A percentile compares a stretch with the other conserved stretches of the same genome.
phyloP scores from a whole-genome alignment of 2,797 vertebrate species.

The Mormyrus hasselquistii region DNA sequence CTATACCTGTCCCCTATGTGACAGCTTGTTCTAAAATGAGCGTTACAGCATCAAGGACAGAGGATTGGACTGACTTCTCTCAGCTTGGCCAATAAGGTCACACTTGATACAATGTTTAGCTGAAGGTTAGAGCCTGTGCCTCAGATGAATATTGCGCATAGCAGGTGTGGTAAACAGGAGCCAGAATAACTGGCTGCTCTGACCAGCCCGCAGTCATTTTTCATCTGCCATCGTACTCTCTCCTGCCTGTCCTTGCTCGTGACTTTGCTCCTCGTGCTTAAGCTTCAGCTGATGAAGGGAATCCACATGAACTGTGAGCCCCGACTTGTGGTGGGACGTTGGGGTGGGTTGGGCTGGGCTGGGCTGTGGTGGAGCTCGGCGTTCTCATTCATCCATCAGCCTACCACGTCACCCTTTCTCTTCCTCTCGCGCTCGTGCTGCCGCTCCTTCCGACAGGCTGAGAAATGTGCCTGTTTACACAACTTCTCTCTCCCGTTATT shows the following conservation, averaged over 20 bases:
- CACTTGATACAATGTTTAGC: background rate
- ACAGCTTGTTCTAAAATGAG: background rate
- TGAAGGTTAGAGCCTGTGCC: background rate
- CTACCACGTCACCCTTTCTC: conserved; percentile 23
- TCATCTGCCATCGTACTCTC: background rate
- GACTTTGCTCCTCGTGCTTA: conserved; percentile 33
- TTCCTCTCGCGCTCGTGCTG: background rate
- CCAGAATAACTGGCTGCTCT: conserved; percentile 7
- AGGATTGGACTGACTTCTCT: background rate
- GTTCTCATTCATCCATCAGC: conserved; percentile 47
- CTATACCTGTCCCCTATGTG: background rate
- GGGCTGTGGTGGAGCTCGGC: background rate
- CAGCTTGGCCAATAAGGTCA: background rate
- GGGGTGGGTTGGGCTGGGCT: conserved; percentile 20
- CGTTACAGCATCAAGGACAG: background rate
- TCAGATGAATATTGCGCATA: background rate
- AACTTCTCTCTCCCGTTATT: conserved; percentile 45
- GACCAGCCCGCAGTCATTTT: conserved; percentile 15
- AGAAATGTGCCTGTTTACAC: conserved; percentile 40
- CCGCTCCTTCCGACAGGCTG: conserved; percentile 26
- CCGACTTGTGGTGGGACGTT: conserved; percentile 27
- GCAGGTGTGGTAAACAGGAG: conserved; percentile 3
- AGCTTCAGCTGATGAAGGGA: conserved; percentile 22
- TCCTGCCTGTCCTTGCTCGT: conserved; percentile 33
- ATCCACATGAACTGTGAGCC: conserved; percentile 25